A percentile compares a stretch with the other conserved stretches of the same genome.
phyloP scores from a whole-genome alignment of 2,113 vertebrate genomes.

The Anoplopoma fimbria region DNA sequence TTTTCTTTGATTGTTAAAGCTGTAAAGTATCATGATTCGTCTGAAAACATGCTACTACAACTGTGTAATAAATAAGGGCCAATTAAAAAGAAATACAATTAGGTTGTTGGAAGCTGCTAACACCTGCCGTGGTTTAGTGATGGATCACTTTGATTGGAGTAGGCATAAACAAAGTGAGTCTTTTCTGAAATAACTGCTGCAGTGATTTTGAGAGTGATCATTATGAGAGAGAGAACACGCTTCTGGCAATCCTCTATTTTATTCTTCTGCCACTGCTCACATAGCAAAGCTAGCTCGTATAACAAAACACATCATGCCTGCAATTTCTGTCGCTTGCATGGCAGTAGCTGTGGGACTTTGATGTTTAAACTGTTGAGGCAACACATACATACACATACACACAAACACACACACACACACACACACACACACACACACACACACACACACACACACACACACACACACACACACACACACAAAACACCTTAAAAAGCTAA shows the following conservation, averaged over 20 bases:
- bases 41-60: constrained; percentile 26
- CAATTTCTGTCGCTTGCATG: constrained; percentile 23
- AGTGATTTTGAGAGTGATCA: constrained; percentile 43
- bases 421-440: constrained; percentile 11
- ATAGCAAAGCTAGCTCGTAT: constrained; percentile 1
- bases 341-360: constrained; percentile 32
- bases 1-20: constrained; percentile 28
- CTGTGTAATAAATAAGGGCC: constrained; percentile 42
- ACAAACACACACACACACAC: constrained; percentile 15
- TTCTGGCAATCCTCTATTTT: constrained; percentile 45
- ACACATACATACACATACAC: constrained; percentile 7
- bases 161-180: constrained; percentile 37
- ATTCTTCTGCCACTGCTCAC: constrained; percentile 35
- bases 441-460: constrained; percentile 12
- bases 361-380: constrained; percentile 38
- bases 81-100: constrained; percentile 35
- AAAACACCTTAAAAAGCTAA: constrained; percentile 31
- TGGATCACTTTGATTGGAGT: constrained; percentile 52
- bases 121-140: constrained; percentile 37
- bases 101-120: constrained; percentile 21
- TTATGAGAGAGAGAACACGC: constrained; percentile 36
- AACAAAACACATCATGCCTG: constrained; percentile 36
- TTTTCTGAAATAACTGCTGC: constrained; percentile 41
- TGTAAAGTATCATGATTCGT: constrained; percentile 6
- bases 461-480: no score